Evolutionary conservation across 92 coral and sea anemone genomes (phyloP), one percentile per base, ranked within the genome.

Genomic region (Epizoanthus rinbou): DNA sequence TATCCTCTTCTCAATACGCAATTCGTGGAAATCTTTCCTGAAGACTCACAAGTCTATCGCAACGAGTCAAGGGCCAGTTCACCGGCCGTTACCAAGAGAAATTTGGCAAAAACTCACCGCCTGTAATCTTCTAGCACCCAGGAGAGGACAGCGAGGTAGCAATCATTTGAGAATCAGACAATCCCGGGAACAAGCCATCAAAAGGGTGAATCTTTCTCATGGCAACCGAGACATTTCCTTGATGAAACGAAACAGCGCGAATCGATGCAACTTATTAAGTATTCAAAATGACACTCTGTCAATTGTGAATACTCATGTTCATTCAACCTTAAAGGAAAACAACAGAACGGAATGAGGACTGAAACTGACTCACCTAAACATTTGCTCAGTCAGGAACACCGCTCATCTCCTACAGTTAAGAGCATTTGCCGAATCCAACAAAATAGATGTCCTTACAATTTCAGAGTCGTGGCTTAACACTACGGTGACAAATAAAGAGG

Each of bases 391-490:
- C 8, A 60, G 65, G n/a, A 60, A 60, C 8, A 10, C 0, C 10
- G 65, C 19, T 19, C 63, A 57, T 16, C 6, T 6, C 5, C 64
- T 58, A 6, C 19, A 17, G 9, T 6, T 58, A 17, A 17, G 21
- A 18, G 64, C 17, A 17, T 17, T 17, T 23, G 9, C 19, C 64
- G 23, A 47, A 47, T 47, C n/a, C 66, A 8, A 62, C 31, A 24
- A 3, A 62, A 71, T 78, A 33, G 90, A 87, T 73, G 70, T 87
- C 25, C 35, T 87, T 35, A 87, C 90, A 28, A 82, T 87, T 37
- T 87, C 90, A 31, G 90, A 87, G 67, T 75, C 87, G 0, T 87
- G 87, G 90, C 84, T 88, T 16, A 88, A 88, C 14, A 88, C 86
- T 31, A 84, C 80, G 8, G 86, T 84, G 3, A 85, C 87, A 22